Percentiles rank a stretch among this genome's conserved stretches.
Conservation (phyloP, 2,797 vertebrate species). For the Siniperca obscura region DNA sequence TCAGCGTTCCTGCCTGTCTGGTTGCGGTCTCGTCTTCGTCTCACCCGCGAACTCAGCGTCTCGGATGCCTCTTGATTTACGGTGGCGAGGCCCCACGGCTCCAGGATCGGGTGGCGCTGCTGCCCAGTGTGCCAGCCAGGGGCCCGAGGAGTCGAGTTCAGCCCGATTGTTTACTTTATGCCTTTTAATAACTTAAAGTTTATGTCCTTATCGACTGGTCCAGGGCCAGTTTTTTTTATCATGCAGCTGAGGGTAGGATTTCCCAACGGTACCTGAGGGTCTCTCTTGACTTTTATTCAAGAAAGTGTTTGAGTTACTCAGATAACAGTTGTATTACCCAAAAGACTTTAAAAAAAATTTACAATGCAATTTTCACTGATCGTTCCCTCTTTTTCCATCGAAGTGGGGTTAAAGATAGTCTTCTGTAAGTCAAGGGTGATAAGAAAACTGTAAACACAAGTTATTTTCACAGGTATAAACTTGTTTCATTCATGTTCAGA, state of each 20-base stretch:
- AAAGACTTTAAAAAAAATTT: background rate
- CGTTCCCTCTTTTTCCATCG: background rate
- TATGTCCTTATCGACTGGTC: slow-evolving; percentile 44
- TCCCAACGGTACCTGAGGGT: slow-evolving; percentile 18
- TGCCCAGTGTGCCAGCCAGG: slow-evolving; percentile 50
- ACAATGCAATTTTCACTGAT: slow-evolving; percentile 10
- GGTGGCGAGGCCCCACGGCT: slow-evolving; percentile 50
- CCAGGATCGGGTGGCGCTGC: slow-evolving; percentile 69
- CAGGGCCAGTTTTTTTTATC: slow-evolving; percentile 3
- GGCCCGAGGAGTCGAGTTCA: slow-evolving; percentile 48
- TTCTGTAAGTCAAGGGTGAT: background rate
- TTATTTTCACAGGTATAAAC: slow-evolving; percentile 12
- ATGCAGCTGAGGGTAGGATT: slow-evolving; percentile 29
- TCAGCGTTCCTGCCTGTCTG: slow-evolving; percentile 71
- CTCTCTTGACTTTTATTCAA: slow-evolving; percentile 7
- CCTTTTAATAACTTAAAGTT: slow-evolving; percentile 53
- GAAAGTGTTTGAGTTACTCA: slow-evolving; percentile 13
- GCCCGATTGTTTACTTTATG: slow-evolving; percentile 58
- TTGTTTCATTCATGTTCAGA: background rate
- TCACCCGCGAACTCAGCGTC: slow-evolving; percentile 63
- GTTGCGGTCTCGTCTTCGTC: slow-evolving; percentile 58
- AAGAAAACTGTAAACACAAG: slow-evolving; percentile 16
- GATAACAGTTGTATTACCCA: slow-evolving; percentile 22
- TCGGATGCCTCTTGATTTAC: slow-evolving; percentile 75
- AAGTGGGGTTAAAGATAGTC: slow-evolving; percentile 1